Conservation (phyloP, 2,113 vertebrate genomes). For the Numida meleagris region DNA sequence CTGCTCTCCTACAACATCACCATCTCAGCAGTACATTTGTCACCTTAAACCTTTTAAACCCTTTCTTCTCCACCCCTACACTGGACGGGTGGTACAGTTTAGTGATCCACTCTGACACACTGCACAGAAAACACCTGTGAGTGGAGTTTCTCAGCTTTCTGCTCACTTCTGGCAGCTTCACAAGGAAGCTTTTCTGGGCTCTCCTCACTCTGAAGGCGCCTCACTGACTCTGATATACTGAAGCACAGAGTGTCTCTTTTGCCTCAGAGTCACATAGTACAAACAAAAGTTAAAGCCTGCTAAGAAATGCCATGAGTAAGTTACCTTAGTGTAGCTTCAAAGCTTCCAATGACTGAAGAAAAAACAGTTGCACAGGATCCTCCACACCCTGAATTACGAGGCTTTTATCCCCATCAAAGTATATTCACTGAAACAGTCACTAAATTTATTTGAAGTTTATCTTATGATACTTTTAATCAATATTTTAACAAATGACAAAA, state of each 20-base stretch:
- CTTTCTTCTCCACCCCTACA: neutral
- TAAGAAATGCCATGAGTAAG: neutral
- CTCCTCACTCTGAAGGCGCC: neutral
- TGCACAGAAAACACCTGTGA: neutral
- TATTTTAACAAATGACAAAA: neutral
- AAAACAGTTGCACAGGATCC: neutral
- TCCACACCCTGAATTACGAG: neutral
- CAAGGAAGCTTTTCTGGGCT: neutral
- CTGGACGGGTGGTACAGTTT: neutral
- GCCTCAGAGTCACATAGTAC: neutral
- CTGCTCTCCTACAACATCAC: neutral
- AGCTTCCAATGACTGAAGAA: neutral
- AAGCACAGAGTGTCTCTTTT: neutral
- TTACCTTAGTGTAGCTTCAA: neutral
- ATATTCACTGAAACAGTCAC: neutral
- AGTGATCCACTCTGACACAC: neutral
- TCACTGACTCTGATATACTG: neutral
- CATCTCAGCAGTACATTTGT: neutral
- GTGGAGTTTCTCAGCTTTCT: accelerated
- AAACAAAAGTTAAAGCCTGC: neutral
- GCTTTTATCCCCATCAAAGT: neutral
- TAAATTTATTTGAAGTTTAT: neutral
- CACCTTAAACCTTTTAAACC: neutral
- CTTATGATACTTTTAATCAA: neutral
- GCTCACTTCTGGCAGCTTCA: neutral